Evolutionary conservation across 2,888 invertebrate genomes (phyloP), one percentile per base, ranked within the genome.

Genomic region (Disparrhopalites patrizii): DNA sequence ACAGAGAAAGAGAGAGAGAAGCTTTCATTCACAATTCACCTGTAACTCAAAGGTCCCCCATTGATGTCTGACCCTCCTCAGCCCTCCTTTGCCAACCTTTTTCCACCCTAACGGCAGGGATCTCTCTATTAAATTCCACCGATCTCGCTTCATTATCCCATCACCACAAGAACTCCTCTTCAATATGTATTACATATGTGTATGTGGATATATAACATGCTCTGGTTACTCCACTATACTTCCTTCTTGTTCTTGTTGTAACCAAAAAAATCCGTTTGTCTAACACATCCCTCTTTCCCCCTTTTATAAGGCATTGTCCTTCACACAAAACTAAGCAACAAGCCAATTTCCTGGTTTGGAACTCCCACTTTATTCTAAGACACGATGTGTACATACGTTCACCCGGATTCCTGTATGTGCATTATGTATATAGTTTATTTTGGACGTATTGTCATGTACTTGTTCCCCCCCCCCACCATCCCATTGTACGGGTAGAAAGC

Each of bases 21-120:
- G n/a, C 55, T 40, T 43, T 27, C 62, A 43, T 54, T 55, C 27
- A 54, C 40, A 62, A 61, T 43, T 62, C 62, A 62, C 55, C 62
- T 62, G 54, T 55, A 30, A 13, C 30, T 52, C 55, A 54, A 62
- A 62, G 58, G 57, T 27, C 55, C 67, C 60, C 64, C 67, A 62
- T 67, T 67, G 65, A 70, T 65, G 66, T 51, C 62, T 67, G 68
- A 67, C 69, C 70, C 70, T 70, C 74, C 72, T 64, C 64, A 68
- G 47, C 67, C 73, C 69, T 70, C 75, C 73, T 70, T 67, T 70
- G 54, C 74, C 72, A 61, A 73, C 75, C 73, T 73, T 67, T 69
- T 71, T 68, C 72, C 72, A 62, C 75, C 74, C 70, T 52, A 67
- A 47, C 70, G 47, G 55, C 70, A 62, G 70, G 70, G 67, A 62